A percentile compares a stretch with the other conserved stretches of the same genome.
Evolutionary conservation across 1,140 invertebrate genomes (phyloP).

Genomic region (Periplaneta americana): DNA sequence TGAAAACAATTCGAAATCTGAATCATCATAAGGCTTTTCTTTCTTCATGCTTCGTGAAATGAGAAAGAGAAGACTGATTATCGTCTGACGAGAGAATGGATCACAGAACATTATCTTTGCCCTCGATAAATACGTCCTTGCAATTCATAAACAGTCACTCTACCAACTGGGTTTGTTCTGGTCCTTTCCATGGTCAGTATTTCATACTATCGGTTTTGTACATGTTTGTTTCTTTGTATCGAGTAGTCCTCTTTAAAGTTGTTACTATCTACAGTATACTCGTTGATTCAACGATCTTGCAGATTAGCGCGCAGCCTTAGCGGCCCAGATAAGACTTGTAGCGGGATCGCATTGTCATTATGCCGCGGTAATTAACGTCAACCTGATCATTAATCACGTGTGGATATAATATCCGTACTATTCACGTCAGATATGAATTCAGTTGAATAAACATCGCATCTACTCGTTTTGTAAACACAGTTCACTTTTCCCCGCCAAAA

Average conservation of each 20-base stretch:
- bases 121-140: too few species aligned
- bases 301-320: not conserved
- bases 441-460: not conserved
- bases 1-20: too few species aligned
- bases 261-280: not conserved
- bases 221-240: not conserved
- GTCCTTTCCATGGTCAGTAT: too few species aligned
- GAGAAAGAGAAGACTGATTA: too few species aligned
- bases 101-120: too few species aligned
- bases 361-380: not conserved
- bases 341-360: not conserved
- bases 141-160: too few species aligned
- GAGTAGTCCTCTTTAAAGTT: not conserved
- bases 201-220: too few species aligned
- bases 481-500: too few species aligned
- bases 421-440: not conserved
- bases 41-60: too few species aligned
- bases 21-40: too few species aligned
- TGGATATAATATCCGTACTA: not conserved
- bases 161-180: too few species aligned
- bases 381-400: not conserved
- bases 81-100: too few species aligned
- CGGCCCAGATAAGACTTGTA: not conserved
- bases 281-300: not conserved
- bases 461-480: not conserved